Conservation (phyloP, 1,140 invertebrate genomes). For the Coelopa frigida region DNA sequence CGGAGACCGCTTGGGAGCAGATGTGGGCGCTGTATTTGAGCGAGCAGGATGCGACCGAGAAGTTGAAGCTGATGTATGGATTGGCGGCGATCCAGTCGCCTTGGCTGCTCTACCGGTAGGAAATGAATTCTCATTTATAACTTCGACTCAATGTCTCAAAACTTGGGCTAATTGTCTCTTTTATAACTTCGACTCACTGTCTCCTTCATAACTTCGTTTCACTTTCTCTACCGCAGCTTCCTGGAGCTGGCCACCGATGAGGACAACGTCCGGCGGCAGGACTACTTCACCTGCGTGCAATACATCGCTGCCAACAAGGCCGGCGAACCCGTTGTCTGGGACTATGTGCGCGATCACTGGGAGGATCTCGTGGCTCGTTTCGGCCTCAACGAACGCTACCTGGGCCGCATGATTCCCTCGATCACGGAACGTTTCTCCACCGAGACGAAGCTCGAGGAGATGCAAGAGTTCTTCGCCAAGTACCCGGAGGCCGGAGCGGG, state of each 20-base stretch:
- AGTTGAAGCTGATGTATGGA: conserved; percentile 60
- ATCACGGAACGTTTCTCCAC: conserved; percentile 65
- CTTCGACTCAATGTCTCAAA: background rate
- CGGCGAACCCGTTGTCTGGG: conserved; percentile 70
- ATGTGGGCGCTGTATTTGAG: conserved; percentile 63
- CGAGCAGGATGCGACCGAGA: conserved; percentile 71
- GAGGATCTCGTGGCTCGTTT: conserved; percentile 63
- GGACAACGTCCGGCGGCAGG: conserved; percentile 69
- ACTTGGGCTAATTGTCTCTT: background rate
- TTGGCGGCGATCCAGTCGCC: conserved; percentile 58
- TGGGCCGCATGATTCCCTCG: conserved; percentile 63
- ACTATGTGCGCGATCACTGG: conserved; percentile 71
- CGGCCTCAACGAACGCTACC: conserved; percentile 69
- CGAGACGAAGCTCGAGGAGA: conserved; percentile 62
- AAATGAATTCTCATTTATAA: background rate
- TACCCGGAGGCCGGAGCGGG: conserved; percentile 86
- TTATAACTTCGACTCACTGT: conserved; percentile 3
- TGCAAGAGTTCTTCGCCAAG: conserved; percentile 65
- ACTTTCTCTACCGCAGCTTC: too few species aligned
- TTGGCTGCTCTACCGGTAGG: conserved; percentile 43
- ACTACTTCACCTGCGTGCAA: conserved; percentile 66
- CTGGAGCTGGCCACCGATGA: conserved; percentile 64
- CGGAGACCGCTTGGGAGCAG: conserved; percentile 61
- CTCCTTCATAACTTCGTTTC: conserved; percentile 2
- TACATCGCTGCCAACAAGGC: conserved; percentile 64